Evolutionary conservation across 2,113 vertebrate species (phyloP).

Genomic region (Dipodomys merriami): DNA sequence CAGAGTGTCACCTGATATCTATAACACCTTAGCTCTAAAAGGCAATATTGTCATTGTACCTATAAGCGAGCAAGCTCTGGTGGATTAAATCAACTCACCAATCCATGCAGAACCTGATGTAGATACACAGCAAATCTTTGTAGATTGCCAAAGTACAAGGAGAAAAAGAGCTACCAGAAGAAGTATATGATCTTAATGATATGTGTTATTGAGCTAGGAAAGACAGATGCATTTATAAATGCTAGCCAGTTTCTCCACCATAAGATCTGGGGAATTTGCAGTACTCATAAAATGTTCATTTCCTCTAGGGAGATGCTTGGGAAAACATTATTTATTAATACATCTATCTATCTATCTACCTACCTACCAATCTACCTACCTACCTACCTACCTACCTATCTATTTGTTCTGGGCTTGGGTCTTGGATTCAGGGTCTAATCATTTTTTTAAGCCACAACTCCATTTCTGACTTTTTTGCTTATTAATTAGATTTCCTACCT

Average conservation of each 20-base stretch:
- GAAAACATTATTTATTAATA: slow-evolving; percentile 2
- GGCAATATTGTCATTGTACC: background rate
- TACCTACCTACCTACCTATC: too few species aligned
- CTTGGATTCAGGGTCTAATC: too few species aligned
- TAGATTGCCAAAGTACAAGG: background rate
- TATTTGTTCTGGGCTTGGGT: too few species aligned
- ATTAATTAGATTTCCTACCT: too few species aligned
- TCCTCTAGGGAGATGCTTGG: background rate
- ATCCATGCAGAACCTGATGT: background rate
- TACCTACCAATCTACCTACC: too few species aligned
- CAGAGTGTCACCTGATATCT: background rate
- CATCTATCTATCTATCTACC: too few species aligned
- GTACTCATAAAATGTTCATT: background rate
- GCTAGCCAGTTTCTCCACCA: background rate
- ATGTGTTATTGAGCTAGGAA: background rate
- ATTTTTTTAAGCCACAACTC: too few species aligned
- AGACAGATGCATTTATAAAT: background rate
- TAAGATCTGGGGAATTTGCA: background rate
- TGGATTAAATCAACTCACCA: background rate
- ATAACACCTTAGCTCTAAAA: background rate
- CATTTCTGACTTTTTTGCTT: too few species aligned
- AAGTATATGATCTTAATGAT: background rate
- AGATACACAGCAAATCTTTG: background rate
- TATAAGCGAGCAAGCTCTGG: background rate
- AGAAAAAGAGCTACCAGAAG: background rate